Evolutionary conservation across 2,888 invertebrate species (phyloP), one percentile per base, ranked within the genome.

Genomic region (Torymus auratus): DNA sequence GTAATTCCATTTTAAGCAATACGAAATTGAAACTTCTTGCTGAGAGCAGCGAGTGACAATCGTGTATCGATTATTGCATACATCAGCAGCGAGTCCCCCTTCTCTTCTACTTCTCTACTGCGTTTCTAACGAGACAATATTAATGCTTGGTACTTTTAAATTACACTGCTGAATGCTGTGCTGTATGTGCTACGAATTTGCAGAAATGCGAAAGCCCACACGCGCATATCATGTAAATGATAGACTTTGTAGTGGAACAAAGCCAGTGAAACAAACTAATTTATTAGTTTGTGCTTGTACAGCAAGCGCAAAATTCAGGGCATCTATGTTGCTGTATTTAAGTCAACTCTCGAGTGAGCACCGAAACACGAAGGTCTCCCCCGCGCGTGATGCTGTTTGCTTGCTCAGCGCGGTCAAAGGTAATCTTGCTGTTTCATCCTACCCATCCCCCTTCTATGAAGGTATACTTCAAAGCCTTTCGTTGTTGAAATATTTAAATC

Each of bases 211-310:
- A 41, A 41, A 41, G 53, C 53, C 14, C 12, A 53, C n/a, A 64
- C 20, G 11, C 5, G 28, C 55, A 20, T 52, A 70, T 53, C 23
- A 41, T 55, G 65, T 28, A 71, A 67, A 61, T 67, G 28, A 53
- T 61, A 23, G 70, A 67, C 52, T 64, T 56, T n/a, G 23, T 55
- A 50, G 55, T 50, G 15, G 52, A 67, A 72, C 80, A 80, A 80
- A 77, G 67, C 67, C 56, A 56, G 61, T 76, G 72, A 62, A 72
- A 77, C 72, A 80, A 80, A 70, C 72, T 68, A 72, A 72, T 76
- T 80, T 76, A 77, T 80, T 77, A 77, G 72, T 72, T 72, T 80
- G 67, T 80, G 72, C 72, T 80, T 67, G 55, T 52, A 15, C 56
- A 52, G 68, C 65, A 65, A 60, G 65, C 17, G 68, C 65, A 68